Conservation (phyloP, 2,888 invertebrate species). For the Choreutis nemorana region DNA sequence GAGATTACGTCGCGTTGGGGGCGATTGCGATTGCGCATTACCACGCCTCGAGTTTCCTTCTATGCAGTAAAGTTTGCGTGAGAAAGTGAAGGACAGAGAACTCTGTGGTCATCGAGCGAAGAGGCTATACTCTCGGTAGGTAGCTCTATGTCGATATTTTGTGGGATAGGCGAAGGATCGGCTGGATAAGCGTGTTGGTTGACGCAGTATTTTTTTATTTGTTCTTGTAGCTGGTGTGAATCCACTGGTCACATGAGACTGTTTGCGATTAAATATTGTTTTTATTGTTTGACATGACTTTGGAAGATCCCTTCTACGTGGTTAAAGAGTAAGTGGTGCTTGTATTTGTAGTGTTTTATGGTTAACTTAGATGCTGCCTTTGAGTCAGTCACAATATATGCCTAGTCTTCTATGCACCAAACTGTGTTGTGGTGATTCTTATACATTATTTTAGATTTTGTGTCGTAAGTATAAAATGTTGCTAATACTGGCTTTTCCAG, state of each 20-base stretch:
- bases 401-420: conserved; percentile 3
- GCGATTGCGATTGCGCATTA: conserved; percentile 44
- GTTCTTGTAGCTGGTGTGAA: conserved; percentile 13
- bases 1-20: too few species aligned
- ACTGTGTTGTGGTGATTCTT: neutral
- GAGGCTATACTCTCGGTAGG: conserved; percentile 29
- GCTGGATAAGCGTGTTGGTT: conserved; percentile 24
- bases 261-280: conserved; percentile 23
- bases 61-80: conserved; percentile 20
- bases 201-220: conserved; percentile 12
- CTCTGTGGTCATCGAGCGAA: conserved; percentile 36
- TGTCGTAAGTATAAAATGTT: too few species aligned
- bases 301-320: conserved; percentile 98
- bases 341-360: conserved; percentile 1
- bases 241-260: conserved; percentile 36
- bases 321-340: conserved; percentile 91
- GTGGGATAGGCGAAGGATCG: conserved; percentile 46
- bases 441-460: too few species aligned
- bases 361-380: too few species aligned
- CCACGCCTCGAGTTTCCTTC: conserved; percentile 24
- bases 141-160: conserved; percentile 54
- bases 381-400: conserved; percentile 5
- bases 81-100: conserved; percentile 50
- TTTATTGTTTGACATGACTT: conserved; percentile 85
- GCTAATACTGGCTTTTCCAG: too few species aligned